Evolutionary conservation across 2,888 invertebrate genomes (phyloP).

Genomic region (Xestoiulus laeticollis): DNA sequence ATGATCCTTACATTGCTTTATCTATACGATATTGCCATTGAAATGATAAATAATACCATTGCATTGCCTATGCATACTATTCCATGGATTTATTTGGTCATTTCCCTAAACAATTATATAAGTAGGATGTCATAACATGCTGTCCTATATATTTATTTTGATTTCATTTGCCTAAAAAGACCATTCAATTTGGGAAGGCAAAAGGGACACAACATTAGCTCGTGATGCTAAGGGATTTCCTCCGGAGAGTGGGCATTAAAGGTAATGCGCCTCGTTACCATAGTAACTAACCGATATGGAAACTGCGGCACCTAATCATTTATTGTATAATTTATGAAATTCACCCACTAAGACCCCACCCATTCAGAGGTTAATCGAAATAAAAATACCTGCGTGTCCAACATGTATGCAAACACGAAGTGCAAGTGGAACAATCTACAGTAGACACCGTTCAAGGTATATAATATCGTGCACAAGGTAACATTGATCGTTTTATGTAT

Average conservation of each 20-base stretch:
- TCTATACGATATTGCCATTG: no score
- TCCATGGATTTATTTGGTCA: no score
- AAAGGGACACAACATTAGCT: background rate
- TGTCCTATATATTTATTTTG: background rate
- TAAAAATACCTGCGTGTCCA: conserved; percentile 15
- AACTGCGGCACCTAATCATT: conserved; percentile 34
- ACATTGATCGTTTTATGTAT: conserved; percentile 33
- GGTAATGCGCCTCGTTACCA: background rate
- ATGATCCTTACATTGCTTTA: no score
- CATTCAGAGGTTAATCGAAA: background rate
- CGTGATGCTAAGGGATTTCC: conserved; percentile 9
- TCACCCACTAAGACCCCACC: background rate
- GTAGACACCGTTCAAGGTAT: background rate
- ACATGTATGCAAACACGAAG: background rate
- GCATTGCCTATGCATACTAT: no score
- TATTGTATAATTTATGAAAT: conserved; percentile 23
- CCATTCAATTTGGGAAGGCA: background rate
- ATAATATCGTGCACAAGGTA: background rate
- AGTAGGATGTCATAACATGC: background rate
- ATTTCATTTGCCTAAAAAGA: background rate
- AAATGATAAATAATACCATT: no score
- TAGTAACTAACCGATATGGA: conserved; percentile 1
- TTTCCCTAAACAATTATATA: background rate
- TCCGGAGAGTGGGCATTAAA: background rate
- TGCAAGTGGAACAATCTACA: background rate